Evolutionary conservation across 2,113 vertebrate species (phyloP).

Genomic region (Diadophis punctatus): DNA sequence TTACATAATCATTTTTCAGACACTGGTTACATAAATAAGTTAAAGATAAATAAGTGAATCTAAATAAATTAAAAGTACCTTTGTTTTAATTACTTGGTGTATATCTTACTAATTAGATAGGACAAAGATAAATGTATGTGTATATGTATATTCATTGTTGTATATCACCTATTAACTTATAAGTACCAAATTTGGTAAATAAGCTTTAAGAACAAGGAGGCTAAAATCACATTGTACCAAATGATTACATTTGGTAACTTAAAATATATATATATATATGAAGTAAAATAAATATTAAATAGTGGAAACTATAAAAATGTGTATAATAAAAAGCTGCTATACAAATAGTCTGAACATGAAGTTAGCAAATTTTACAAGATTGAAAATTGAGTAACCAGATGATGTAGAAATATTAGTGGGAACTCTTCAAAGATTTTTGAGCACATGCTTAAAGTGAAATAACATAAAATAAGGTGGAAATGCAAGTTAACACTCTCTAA

Average conservation of each 20-base stretch:
- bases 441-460: conserved; percentile 26
- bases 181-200: not conserved
- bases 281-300: not conserved
- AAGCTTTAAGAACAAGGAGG: not conserved
- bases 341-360: not conserved
- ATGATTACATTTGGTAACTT: not conserved
- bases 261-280: not conserved
- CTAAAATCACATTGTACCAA: not conserved
- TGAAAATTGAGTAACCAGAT: conserved; percentile 7
- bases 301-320: not conserved
- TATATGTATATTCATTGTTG: conserved; percentile 29
- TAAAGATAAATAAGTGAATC: too few relatives aligned
- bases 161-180: not conserved
- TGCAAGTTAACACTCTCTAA: conserved; percentile 28
- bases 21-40: conserved; percentile 21
- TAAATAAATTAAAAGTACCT: conserved; percentile 34
- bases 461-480: conserved; percentile 13
- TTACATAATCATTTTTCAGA: conserved; percentile 55
- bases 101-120: conserved; percentile 22
- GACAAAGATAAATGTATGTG: conserved; percentile 22
- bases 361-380: not conserved
- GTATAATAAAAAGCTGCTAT: not conserved
- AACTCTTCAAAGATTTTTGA: conserved; percentile 11
- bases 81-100: conserved; percentile 49
- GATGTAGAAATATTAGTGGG: not conserved